These are phyloP conservation scores for Sphaeramia orbicularis DNA, from an alignment of 2,797 vertebrate genomes.

Conservation along the genomic window DNA sequence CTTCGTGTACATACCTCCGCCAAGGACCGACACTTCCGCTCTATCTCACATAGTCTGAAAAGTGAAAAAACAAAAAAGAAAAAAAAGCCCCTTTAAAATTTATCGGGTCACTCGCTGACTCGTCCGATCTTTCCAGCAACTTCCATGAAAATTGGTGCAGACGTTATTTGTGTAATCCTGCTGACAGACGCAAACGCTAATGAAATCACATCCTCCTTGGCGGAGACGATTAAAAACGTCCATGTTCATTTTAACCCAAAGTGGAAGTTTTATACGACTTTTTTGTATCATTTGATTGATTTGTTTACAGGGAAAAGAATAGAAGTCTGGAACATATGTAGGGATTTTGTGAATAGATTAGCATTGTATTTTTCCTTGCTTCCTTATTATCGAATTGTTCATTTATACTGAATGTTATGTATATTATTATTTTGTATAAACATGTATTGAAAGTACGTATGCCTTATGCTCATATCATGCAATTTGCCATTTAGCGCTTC, in stretches of 20 bases:
- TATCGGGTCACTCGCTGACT: no score
- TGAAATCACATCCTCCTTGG: no score
- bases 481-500: conserved; percentile 55
- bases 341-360: conserved; percentile 79
- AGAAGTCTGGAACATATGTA: conserved; percentile 71
- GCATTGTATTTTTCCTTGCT: conserved; percentile 66
- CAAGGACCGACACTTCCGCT: no score
- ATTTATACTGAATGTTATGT: conserved; percentile 83
- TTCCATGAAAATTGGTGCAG: no score
- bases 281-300: conserved; percentile 80
- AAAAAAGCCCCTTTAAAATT: no score
- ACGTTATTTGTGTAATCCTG: no score
- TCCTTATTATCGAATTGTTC: conserved; percentile 69
- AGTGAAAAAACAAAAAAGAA: no score
- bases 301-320: conserved; percentile 82
- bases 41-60: no score
- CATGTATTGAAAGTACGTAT: conserved; percentile 80
- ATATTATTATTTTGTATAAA: conserved; percentile 82
- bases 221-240: background rate
- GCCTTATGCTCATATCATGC: conserved; percentile 79
- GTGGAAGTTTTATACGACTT: conserved; percentile 71
- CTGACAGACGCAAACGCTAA: no score
- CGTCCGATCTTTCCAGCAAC: no score
- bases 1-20: no score
- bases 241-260: conserved; percentile 60